A percentile compares a stretch with the other conserved stretches of the same genome.
Conservation (phyloP, 2,888 invertebrate species). For the Pyrrhia umbra region DNA sequence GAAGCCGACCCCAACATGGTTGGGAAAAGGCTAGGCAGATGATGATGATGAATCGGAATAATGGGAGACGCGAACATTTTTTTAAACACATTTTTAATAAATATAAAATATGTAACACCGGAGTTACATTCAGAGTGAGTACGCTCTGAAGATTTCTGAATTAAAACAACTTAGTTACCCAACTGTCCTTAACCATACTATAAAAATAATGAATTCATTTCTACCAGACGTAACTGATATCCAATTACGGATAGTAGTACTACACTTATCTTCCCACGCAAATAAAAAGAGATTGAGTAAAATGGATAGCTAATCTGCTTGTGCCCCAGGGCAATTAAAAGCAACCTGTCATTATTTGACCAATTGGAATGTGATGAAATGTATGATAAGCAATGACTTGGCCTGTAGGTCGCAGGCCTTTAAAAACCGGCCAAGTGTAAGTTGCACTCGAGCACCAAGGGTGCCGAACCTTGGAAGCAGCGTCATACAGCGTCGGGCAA, state of each 20-base stretch:
- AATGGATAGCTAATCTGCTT: slow-evolving; percentile 29
- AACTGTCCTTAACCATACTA: background rate
- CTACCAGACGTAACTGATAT: background rate
- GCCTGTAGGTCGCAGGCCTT: slow-evolving; percentile 2
- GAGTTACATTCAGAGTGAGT: too few species aligned
- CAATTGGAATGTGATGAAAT: slow-evolving; percentile 34
- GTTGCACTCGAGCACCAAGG: too few species aligned
- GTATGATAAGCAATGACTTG: slow-evolving; percentile 28
- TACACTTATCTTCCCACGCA: slow-evolving; percentile 44
- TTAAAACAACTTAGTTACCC: background rate
- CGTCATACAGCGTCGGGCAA: too few species aligned
- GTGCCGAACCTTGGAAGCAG: too few species aligned
- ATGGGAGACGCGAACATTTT: too few species aligned
- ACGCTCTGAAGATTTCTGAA: too few species aligned
- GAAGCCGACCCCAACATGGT: too few species aligned
- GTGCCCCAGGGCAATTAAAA: slow-evolving; percentile 27
- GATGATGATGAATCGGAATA: too few species aligned
- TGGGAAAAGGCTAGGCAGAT: too few species aligned
- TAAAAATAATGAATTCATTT: background rate
- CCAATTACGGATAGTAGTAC: slow-evolving; percentile 27
- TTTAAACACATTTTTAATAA: too few species aligned
- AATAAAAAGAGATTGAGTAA: slow-evolving; percentile 38
- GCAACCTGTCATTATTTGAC: slow-evolving; percentile 32
- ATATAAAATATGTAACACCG: too few species aligned
- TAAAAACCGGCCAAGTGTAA: too few species aligned